A percentile compares a stretch with the other conserved stretches of the same genome.
phyloP scores from a whole-genome alignment of 2,797 vertebrate species.

The Coluber constrictor region DNA sequence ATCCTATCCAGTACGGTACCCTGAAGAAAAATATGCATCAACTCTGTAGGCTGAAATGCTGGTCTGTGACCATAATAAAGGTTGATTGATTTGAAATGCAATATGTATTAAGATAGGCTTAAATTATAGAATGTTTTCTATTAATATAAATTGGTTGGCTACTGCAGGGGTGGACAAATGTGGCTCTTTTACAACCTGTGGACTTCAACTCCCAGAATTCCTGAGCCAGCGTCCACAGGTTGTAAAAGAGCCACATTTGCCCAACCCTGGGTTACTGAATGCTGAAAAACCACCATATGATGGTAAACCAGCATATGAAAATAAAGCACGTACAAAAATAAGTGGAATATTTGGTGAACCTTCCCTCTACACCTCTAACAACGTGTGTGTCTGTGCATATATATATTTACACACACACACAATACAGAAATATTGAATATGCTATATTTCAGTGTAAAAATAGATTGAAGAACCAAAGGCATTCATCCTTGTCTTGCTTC shows the following conservation, averaged over 20 bases:
- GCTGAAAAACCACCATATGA: background rate
- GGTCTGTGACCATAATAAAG: background rate
- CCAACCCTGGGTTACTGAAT: background rate
- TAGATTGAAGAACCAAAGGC: background rate
- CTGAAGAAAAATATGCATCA: conserved; percentile 62
- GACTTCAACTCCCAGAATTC: too few relatives aligned
- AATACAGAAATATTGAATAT: background rate
- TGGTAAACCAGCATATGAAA: background rate
- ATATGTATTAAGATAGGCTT: background rate
- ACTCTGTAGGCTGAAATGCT: background rate
- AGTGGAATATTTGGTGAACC: background rate
- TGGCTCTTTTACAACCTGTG: too few relatives aligned
- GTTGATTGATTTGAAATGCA: background rate
- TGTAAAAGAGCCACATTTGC: too few relatives aligned
- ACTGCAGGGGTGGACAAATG: background rate
- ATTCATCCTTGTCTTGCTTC: background rate
- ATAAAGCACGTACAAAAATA: background rate
- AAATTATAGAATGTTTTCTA: background rate
- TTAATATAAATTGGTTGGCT: background rate
- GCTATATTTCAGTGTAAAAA: background rate
- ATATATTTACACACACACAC: background rate
- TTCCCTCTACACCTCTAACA: background rate
- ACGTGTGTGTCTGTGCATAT: background rate
- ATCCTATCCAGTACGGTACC: conserved; percentile 97
- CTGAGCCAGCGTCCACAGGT: too few relatives aligned